Evolutionary conservation across 1,140 invertebrate species (phyloP).

Genomic region (Euglossa dilemma): DNA sequence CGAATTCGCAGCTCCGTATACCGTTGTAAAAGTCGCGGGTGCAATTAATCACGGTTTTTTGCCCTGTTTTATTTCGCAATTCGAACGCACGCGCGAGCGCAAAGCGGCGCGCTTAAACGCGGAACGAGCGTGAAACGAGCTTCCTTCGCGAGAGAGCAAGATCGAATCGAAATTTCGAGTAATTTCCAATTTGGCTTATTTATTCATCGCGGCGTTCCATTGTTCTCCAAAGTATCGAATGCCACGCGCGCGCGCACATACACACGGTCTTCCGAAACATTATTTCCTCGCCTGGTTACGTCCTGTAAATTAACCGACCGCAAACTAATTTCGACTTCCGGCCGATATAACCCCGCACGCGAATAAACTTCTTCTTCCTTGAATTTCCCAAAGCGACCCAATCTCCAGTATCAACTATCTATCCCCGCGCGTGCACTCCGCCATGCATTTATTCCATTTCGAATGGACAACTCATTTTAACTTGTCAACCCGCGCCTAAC

Average conservation of each 20-base stretch:
- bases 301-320: background rate
- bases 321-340: constrained; percentile 17
- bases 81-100: no score
- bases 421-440: background rate
- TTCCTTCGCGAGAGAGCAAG: background rate
- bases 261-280: background rate
- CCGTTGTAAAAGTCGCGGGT: background rate
- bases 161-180: background rate
- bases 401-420: background rate
- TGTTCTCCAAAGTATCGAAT: constrained; percentile 4
- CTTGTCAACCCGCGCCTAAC: background rate
- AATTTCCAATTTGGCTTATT: background rate
- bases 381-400: constrained; percentile 30
- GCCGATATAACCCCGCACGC: background rate
- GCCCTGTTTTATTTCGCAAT: background rate
- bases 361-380: constrained; percentile 19
- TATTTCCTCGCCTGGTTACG: background rate
- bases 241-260: no score
- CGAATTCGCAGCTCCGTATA: background rate
- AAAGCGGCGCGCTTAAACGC: background rate
- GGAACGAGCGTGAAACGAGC: background rate
- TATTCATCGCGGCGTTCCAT: background rate
- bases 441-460: background rate
- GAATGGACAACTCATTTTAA: background rate
- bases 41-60: background rate